Conservation (phyloP, 2,888 invertebrate genomes). For the Napeogenes inachia region DNA sequence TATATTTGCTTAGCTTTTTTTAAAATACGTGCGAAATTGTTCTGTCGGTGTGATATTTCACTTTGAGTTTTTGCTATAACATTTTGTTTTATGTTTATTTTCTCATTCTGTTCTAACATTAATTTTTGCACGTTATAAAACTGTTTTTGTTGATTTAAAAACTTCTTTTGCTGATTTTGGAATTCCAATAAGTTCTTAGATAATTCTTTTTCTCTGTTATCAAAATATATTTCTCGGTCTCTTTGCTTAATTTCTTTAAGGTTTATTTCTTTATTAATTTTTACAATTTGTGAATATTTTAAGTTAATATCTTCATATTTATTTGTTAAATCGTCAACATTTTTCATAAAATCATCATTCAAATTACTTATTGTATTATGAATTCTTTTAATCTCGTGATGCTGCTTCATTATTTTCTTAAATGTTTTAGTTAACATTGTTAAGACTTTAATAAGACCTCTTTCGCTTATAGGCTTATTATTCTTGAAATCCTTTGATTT, state of each 20-base stretch:
- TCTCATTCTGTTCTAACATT: slow-evolving; percentile 63
- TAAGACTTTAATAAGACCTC: slow-evolving; percentile 59
- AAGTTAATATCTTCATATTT: slow-evolving; percentile 57
- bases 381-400: slow-evolving; percentile 56
- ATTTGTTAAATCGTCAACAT: slow-evolving; percentile 37
- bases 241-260: slow-evolving; percentile 43
- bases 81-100: slow-evolving; percentile 59
- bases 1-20: slow-evolving; percentile 60
- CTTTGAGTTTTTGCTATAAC: slow-evolving; percentile 61
- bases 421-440: slow-evolving; percentile 64
- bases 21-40: slow-evolving; percentile 58
- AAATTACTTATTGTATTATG: slow-evolving; percentile 46
- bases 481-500: slow-evolving; percentile 39
- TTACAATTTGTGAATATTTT: slow-evolving; percentile 50
- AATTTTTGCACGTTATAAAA: slow-evolving; percentile 63
- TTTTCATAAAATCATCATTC: slow-evolving; percentile 50
- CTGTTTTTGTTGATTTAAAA: slow-evolving; percentile 58
- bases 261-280: slow-evolving; percentile 48
- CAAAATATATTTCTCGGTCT: slow-evolving; percentile 44
- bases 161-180: slow-evolving; percentile 62
- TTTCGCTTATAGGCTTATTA: slow-evolving; percentile 54
- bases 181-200: slow-evolving; percentile 54
- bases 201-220: slow-evolving; percentile 50
- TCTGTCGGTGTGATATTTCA: slow-evolving; percentile 63
- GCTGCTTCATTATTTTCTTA: slow-evolving; percentile 65